These are phyloP conservation scores for Cacatua alba DNA, from an alignment of 2,113 vertebrate species.

Conservation along the genomic window DNA sequence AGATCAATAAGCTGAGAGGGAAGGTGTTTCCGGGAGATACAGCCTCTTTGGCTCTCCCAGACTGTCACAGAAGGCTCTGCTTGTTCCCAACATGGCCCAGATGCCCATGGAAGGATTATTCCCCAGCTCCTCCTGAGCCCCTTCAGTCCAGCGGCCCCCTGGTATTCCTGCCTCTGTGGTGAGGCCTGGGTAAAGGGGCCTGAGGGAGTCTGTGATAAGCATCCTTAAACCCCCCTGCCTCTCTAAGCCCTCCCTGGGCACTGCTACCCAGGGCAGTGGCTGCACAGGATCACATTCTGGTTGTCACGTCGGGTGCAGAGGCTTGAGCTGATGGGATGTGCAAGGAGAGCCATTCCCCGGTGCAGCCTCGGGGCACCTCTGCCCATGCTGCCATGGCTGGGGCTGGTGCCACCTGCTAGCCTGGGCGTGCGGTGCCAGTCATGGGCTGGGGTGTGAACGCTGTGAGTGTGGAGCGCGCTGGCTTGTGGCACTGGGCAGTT, in stretches of 20 bases:
- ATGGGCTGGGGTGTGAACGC: neutral
- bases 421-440: fast-evolving
- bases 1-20: neutral
- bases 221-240: neutral
- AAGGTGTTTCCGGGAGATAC: neutral
- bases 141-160: neutral
- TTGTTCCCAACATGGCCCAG: neutral
- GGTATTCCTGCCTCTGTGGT: fast-evolving
- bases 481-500: neutral
- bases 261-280: fast-evolving
- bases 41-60: neutral
- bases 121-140: neutral
- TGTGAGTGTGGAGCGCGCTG: neutral
- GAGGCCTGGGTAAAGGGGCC: neutral
- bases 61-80: neutral
- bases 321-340: neutral
- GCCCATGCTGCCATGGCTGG: neutral
- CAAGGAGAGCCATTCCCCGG: neutral
- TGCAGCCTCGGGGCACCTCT: neutral
- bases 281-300: neutral
- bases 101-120: neutral
- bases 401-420: neutral
- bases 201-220: neutral
- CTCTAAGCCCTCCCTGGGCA: neutral
- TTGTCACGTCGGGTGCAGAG: too few relatives aligned